A percentile compares a stretch with the other conserved stretches of the same genome.
phyloP scores from a whole-genome alignment of 2,888 invertebrate species.

The Halictus ligatus region DNA sequence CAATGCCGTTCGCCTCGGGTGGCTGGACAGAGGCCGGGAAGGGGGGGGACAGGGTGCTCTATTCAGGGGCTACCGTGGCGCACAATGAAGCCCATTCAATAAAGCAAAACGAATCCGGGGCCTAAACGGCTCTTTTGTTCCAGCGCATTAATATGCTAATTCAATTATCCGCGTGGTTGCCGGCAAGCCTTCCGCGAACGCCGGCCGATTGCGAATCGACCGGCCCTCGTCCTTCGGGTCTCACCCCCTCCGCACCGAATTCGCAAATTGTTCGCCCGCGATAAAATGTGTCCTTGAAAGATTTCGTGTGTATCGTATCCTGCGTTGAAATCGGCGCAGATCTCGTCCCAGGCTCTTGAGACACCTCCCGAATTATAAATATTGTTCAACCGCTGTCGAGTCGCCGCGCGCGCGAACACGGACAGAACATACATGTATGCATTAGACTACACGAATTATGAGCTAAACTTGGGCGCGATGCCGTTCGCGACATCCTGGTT shows the following conservation, averaged over 20 bases:
- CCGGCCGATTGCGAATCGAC: constrained; percentile 18
- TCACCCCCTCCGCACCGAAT: neutral
- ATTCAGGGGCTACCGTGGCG: constrained; percentile 44
- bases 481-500: neutral
- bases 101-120: constrained; percentile 62
- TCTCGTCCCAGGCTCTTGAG: constrained; percentile 17
- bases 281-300: neutral
- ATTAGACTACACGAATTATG: constrained; percentile 23
- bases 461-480: constrained; percentile 12
- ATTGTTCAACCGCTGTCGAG: constrained; percentile 7
- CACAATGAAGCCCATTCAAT: constrained; percentile 55
- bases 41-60: neutral
- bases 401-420: constrained; percentile 7
- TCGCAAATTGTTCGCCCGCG: neutral
- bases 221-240: constrained; percentile 19
- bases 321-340: neutral
- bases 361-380: constrained; percentile 38
- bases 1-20: constrained; percentile 35
- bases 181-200: constrained; percentile 42
- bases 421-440: neutral
- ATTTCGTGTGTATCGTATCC: no score
- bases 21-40: neutral
- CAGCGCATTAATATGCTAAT: constrained; percentile 70
- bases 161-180: constrained; percentile 68
- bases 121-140: constrained; percentile 67